Evolutionary conservation across 2,888 invertebrate species (phyloP), one percentile per base, ranked within the genome.

Genomic region (Empis livida): DNA sequence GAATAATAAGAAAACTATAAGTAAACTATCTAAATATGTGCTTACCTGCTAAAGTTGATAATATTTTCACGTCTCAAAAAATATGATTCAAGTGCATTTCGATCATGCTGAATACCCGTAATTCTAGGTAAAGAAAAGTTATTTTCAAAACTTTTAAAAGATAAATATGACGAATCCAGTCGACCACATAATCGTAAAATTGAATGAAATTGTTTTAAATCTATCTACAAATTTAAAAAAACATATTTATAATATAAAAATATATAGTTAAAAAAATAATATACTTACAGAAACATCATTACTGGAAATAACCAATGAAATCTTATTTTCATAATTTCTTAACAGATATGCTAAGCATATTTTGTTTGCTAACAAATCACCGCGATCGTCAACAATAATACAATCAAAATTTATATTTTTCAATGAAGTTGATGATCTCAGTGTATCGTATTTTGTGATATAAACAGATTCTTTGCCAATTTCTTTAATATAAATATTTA

Each of bases 31-130:
- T n/a, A n/a, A n/a, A n/a, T 20, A 20, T 20, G 20, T 6, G 44
- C 49, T 51, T 57, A 68, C 67, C 64, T 64, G 54, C 68, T 64
- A 47, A 60, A 67, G 47, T 67, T 64, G 23, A 61, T 60, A 5
- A 67, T 58, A 42, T 61, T 60, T 49, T 68, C 67, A 13, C 67
- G 59, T 54, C 65, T 63, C n/a, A 60, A 56, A 51, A 64, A 67
- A 49, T 68, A 67, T 10, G 65, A 62, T 47, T 67, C 67, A 38
- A 67, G 55, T 51, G 64, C 60, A n/a, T 61, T 56, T 31, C 54
- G 49, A 44, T 58, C 61, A 47, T 59, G 59, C 1, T 57, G 54
- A 37, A 65, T 59, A 38, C 63, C 64, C 37, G 61, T 61, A 3
- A 59, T 57, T 44, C 60, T 56, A 1, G 67, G 65, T 31, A 67